A percentile compares a stretch with the other conserved stretches of the same genome.
phyloP scores from a whole-genome alignment of 2,113 vertebrate species.

The Notechis scutatus region DNA sequence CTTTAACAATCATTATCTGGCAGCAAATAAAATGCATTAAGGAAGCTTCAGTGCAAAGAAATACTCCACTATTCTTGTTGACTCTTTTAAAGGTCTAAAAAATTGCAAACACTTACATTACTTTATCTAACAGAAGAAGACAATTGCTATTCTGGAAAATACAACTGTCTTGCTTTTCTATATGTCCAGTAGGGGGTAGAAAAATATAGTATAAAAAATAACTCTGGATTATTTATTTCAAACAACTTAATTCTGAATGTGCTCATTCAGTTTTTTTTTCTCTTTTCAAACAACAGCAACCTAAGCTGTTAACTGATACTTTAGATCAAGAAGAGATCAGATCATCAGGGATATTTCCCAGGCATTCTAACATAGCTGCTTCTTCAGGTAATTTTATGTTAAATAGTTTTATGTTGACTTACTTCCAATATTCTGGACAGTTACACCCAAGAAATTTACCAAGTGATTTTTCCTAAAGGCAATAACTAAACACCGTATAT shows the following conservation, averaged over 20 bases:
- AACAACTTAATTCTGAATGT: slow-evolving; percentile 19
- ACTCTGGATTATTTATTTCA: slow-evolving; percentile 15
- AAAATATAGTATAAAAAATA: slow-evolving; percentile 30
- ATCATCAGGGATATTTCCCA: not conserved
- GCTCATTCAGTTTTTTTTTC: slow-evolving; percentile 26
- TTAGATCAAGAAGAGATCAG: not conserved
- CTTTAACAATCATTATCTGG: not conserved
- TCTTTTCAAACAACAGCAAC: slow-evolving; percentile 23
- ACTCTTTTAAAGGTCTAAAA: rapidly evolving
- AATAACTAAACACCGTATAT: not conserved
- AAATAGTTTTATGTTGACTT: not conserved
- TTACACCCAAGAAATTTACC: not conserved
- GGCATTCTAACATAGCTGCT: not conserved
- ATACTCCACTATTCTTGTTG: not conserved
- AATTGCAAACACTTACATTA: not conserved
- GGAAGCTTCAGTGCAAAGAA: rapidly evolving
- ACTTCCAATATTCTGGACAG: not conserved
- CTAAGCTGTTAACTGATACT: not conserved
- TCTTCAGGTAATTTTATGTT: not conserved
- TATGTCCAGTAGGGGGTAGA: slow-evolving; percentile 31
- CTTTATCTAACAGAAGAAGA: not conserved
- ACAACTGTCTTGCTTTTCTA: slow-evolving; percentile 7
- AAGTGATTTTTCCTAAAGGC: not conserved
- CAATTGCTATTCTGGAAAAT: not conserved
- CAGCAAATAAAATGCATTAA: not conserved